These are phyloP conservation scores for Ambastaia sidthimunki DNA, from an alignment of 2,797 vertebrate genomes.

Conservation along the genomic window DNA sequence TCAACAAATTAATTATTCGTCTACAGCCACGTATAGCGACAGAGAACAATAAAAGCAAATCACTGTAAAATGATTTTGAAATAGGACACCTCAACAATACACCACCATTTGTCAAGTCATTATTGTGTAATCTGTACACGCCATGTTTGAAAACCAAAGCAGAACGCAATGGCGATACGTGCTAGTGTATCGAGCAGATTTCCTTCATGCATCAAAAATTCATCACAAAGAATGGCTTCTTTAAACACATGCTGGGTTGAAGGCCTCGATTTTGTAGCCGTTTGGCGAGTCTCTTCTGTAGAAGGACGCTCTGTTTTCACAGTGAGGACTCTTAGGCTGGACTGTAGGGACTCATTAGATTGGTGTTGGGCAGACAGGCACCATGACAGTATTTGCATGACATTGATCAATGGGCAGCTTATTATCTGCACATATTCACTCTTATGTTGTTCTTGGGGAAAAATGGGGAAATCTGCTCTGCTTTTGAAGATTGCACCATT, in stretches of 20 bases:
- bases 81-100: slow-evolving; percentile 11
- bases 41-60: not conserved
- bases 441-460: slow-evolving; percentile 64
- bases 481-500: slow-evolving; percentile 72
- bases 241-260: slow-evolving; percentile 77
- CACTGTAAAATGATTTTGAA: slow-evolving; percentile 26
- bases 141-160: slow-evolving; percentile 29
- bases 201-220: slow-evolving; percentile 47
- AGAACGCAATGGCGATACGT: not conserved
- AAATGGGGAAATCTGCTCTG: slow-evolving; percentile 63
- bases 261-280: slow-evolving; percentile 69
- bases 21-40: too few species aligned
- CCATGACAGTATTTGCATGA: slow-evolving; percentile 65
- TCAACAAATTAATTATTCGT: slow-evolving; percentile 38
- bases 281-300: slow-evolving; percentile 57
- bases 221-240: slow-evolving; percentile 68
- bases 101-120: slow-evolving; percentile 16
- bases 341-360: slow-evolving; percentile 77
- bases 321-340: slow-evolving; percentile 63
- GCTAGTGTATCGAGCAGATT: slow-evolving; percentile 7
- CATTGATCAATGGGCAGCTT: slow-evolving; percentile 69
- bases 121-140: slow-evolving; percentile 32
- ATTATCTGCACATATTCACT: slow-evolving; percentile 61
- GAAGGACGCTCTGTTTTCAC: slow-evolving; percentile 65
- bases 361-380: slow-evolving; percentile 63